Base-by-base conservation (phyloP, 92 coral and sea anemone genomes). In the Blastomussa wellsi region DNA sequence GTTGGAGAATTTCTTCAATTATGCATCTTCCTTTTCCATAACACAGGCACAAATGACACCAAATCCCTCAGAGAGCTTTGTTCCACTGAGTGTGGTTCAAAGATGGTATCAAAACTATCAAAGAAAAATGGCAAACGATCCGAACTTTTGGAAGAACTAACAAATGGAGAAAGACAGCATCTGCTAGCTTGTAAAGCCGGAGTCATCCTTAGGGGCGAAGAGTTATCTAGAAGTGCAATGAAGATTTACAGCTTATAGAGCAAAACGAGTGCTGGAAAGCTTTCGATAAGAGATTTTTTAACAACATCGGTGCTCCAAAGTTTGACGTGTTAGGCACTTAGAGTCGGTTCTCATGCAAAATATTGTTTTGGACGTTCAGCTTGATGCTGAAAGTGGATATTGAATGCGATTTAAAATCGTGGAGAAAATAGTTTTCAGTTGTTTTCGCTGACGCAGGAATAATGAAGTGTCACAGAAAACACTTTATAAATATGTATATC, bases 11-110 rank as follows among this genome's bases (percentile, higher is more conserved):
- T 97, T 97, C 88, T 92, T 94, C 72, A 97, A 97, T 84, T 97
- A 80, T 91, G 94, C 95, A 7, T 89, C 95, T 51, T 97, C 99
- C 1, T 97, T 97, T 88, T 94, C 95, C 1, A 71, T 86, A 24
- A 89, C 98, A 14, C 99, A 97, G 86, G 87, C 93, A 17, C 97
- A 94, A 85, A 97, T 97, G 99, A 92, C 92, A 5, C 99, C 99
- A 8, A 93, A 93, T 65, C 99, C 97, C 14, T 84, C 80, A 28
- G 95, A 94, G 80, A 90, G 90, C 60, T 97, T 84, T 89, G 93
- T 97, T 16, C 99, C 98, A 2, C 71, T 95, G 84, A 91, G 98
- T 70, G 90, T 83, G 38, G 98, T 97, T 1, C 98, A 97, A 65
- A 89, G 83, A 41, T 97, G 99, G 99, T 97, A 92, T 77, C 86